Evolutionary conservation across 2,113 vertebrate species (phyloP).

Genomic region (Naja naja): DNA sequence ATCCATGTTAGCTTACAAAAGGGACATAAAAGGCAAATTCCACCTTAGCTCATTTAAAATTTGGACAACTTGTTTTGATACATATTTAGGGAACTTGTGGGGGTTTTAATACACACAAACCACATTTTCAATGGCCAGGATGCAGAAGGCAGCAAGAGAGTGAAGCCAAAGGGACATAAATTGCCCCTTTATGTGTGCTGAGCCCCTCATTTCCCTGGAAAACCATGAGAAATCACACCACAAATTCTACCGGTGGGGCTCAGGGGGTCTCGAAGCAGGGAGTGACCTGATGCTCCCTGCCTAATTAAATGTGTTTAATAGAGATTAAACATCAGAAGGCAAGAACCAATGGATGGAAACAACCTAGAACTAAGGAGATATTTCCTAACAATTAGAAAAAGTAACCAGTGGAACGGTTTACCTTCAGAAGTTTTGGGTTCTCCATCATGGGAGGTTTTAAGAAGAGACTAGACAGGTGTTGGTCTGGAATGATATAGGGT

Average conservation of each 20-base stretch:
- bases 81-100: neutral
- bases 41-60: neutral
- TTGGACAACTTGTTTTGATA: neutral
- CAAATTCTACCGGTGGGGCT: neutral
- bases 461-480: neutral
- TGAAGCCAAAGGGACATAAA: neutral
- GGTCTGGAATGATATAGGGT: neutral
- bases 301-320: neutral
- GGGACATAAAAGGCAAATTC: neutral
- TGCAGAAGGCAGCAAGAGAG: neutral
- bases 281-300: neutral
- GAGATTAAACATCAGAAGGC: neutral
- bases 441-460: neutral
- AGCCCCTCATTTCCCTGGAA: neutral
- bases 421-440: neutral
- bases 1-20: neutral
- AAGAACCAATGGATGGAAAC: neutral
- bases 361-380: neutral
- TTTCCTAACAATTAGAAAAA: neutral
- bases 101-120: neutral
- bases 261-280: neutral
- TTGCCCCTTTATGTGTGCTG: neutral
- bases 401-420: neutral
- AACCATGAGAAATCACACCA: neutral
- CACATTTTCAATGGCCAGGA: neutral